Base-by-base conservation (phyloP, 2,888 invertebrate species). In the Bombyx huttoni region DNA sequence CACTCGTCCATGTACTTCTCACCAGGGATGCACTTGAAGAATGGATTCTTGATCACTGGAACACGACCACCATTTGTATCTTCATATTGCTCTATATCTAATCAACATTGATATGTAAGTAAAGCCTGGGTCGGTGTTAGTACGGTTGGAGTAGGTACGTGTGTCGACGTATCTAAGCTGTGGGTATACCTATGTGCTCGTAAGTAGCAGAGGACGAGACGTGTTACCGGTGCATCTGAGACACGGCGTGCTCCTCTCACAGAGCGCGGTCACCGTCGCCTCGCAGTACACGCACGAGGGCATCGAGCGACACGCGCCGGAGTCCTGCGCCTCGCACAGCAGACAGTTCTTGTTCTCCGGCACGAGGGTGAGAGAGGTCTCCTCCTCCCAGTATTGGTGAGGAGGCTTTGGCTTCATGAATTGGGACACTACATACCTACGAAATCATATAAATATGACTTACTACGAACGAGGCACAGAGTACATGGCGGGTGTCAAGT, bases 1-100 rank as follows among this genome's bases (percentile, higher is more conserved):
- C n/a, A n/a, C n/a, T n/a, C n/a, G n/a, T n/a, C n/a, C 88, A 88
- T 88, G 66, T 88, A 88, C 70, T 86, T 86, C 77, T 88, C 88
- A 0, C 88, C 87, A 0, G 87, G 87, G 50, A 73, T 73, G 72
- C 88, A 88, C 56, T 82, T 83, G 81, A 88, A 88, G 82, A 88
- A 87, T 3, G 88, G 87, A 59, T 88, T 88, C 73, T 87, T 86
- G 56, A 88, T 86, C 57, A 88, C 87, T 84, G 76, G 12, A 46
- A 40, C 8, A 8, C 8, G 2, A 40, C 8, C 40, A 40, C 12
- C 40, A 35, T 7, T 9, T 35, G 7, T 9, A 35, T 35, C 35
- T 8, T 35, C 35, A 35, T n/a, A 35, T 35, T 35, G 35, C 35
- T 9, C 7, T 7, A 35, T 9, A 35, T 35, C 35, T 8, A 35